Conservation (phyloP, 1,140 invertebrate species). For the Lerema accius region DNA sequence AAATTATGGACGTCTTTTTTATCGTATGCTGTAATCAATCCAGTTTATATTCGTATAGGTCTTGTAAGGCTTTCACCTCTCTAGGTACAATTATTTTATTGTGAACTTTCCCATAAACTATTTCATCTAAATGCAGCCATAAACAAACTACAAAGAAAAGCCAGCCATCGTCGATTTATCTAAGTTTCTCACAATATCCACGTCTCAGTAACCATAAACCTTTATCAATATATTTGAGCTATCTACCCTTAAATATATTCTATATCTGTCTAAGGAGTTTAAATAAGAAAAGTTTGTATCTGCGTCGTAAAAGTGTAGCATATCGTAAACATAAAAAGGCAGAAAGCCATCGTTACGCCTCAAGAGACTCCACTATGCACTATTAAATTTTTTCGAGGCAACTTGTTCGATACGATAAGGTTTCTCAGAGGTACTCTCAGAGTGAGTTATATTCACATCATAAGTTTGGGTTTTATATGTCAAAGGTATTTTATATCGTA, state of each 20-base stretch:
- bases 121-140: no score
- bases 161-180: neutral
- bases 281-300: conserved; percentile 18
- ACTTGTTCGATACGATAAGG: conserved; percentile 5
- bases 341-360: conserved; percentile 12
- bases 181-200: neutral
- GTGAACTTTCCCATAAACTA: no score
- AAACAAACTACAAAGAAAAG: no score
- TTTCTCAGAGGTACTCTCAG: neutral
- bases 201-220: neutral
- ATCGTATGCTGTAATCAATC: no score
- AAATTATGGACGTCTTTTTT: no score
- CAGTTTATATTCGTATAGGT: no score
- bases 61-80: no score
- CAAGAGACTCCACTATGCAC: conserved; percentile 25
- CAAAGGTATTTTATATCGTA: no score
- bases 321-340: conserved; percentile 29
- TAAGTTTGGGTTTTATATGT: no score
- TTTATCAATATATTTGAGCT: neutral
- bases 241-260: neutral
- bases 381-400: conserved; percentile 13
- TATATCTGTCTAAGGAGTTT: conserved; percentile 10
- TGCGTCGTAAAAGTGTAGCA: conserved; percentile 15
- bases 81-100: no score
- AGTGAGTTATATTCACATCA: neutral